A percentile compares a stretch with the other conserved stretches of the same genome.
Conservation (phyloP, 2,113 vertebrate genomes). For the Podiceps cristatus region DNA sequence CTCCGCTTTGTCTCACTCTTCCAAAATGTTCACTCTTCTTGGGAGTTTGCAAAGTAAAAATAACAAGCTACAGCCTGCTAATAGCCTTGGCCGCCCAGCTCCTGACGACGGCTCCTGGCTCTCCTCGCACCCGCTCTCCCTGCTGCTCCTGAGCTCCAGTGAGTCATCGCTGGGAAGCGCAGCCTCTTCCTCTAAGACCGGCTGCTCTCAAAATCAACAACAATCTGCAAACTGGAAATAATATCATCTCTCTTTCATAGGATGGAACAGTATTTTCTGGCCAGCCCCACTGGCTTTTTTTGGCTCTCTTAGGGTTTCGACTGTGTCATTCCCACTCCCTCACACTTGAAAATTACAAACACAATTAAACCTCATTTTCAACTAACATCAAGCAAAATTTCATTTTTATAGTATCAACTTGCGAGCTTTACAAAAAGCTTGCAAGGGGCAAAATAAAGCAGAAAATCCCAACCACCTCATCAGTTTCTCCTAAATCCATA, state of each 20-base stretch:
- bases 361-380: background rate
- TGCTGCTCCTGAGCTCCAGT: background rate
- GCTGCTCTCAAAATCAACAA: conserved; percentile 43
- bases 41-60: background rate
- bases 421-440: background rate
- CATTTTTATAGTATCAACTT: background rate
- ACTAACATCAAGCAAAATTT: background rate
- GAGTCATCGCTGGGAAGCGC: background rate
- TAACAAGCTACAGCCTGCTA: background rate
- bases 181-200: conserved; percentile 36
- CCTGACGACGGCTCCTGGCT: background rate
- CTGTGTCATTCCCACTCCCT: background rate
- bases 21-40: background rate
- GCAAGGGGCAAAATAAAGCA: background rate
- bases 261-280: background rate
- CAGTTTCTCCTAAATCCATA: background rate
- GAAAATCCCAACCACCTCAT: background rate
- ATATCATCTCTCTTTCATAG: background rate
- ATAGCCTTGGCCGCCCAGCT: background rate
- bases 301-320: background rate
- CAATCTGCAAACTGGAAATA: background rate
- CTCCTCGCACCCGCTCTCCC: background rate
- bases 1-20: background rate
- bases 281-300: background rate
- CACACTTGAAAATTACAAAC: background rate